Evolutionary conservation across 2,888 invertebrate genomes (phyloP).

Genomic region (Thymelicus acteon): DNA sequence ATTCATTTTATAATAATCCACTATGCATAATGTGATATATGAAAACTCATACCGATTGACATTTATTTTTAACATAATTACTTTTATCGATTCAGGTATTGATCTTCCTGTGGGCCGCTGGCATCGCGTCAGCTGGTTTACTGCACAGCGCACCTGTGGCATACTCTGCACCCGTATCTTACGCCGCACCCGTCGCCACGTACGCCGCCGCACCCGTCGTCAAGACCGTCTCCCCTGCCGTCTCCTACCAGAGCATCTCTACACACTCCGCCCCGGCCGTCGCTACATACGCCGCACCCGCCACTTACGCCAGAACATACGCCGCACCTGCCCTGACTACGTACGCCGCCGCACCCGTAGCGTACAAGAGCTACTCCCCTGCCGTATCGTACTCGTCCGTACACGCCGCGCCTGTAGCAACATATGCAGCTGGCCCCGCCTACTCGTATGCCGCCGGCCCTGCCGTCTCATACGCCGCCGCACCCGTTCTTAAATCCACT

Average conservation of each 20-base stretch:
- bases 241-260: slow-evolving; percentile 38
- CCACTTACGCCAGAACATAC: slow-evolving; percentile 34
- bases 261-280: slow-evolving; percentile 43
- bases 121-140: slow-evolving; percentile 86
- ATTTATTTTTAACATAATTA: not conserved
- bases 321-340: slow-evolving; percentile 48
- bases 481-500: slow-evolving; percentile 49
- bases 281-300: slow-evolving; percentile 54
- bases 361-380: slow-evolving; percentile 37
- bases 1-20: too few relatives aligned
- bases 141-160: slow-evolving; percentile 70
- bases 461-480: slow-evolving; percentile 43
- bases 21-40: too few relatives aligned
- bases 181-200: slow-evolving; percentile 50
- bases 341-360: slow-evolving; percentile 47
- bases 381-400: slow-evolving; percentile 24
- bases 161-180: slow-evolving; percentile 73
- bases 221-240: slow-evolving; percentile 41
- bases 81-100: slow-evolving; percentile 66
- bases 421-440: slow-evolving; percentile 44
- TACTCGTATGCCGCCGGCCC: slow-evolving; percentile 61
- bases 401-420: slow-evolving; percentile 44
- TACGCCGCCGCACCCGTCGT: slow-evolving; percentile 24
- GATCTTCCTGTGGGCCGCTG: slow-evolving; percentile 84
- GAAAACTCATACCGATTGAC: too few relatives aligned